Percentiles rank a stretch among this genome's conserved stretches.
Conservation (phyloP, 92 coral and sea anemone genomes). For the Parazoanthus darwini region DNA sequence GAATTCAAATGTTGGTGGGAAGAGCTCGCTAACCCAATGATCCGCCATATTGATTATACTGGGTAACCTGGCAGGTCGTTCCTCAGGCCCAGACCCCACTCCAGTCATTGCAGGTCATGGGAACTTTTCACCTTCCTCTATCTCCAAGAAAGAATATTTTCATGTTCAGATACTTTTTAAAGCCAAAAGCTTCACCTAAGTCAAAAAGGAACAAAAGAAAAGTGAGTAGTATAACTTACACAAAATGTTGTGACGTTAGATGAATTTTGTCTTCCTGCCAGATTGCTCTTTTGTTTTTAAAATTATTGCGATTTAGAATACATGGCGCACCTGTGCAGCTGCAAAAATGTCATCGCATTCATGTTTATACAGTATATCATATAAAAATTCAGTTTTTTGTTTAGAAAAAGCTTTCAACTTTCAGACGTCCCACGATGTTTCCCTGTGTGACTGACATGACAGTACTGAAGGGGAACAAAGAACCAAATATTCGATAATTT, state of each 20-base stretch:
- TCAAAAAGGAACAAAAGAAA: too few relatives aligned
- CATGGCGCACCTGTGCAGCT: neutral
- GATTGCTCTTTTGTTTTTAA: too few relatives aligned
- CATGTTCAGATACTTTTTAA: too few relatives aligned
- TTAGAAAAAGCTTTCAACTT: neutral
- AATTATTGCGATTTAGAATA: too few relatives aligned
- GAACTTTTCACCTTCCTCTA: too few relatives aligned
- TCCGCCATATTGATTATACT: constrained; percentile 70
- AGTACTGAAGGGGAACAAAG: neutral
- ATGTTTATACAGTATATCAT: neutral
- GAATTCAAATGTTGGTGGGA: constrained; percentile 87
- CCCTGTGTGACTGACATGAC: neutral
- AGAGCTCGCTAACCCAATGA: constrained; percentile 86
- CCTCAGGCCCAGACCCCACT: too few relatives aligned
- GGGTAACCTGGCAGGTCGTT: neutral
- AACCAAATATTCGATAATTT: neutral
- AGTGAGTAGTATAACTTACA: too few relatives aligned
- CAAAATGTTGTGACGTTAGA: too few relatives aligned
- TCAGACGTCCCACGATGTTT: neutral
- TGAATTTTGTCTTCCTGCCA: too few relatives aligned
- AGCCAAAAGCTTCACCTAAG: too few relatives aligned
- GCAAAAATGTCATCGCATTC: neutral
- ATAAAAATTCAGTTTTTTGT: neutral
- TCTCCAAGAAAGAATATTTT: too few relatives aligned
- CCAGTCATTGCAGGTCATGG: too few relatives aligned